Evolutionary conservation across 2,888 invertebrate genomes (phyloP), one percentile per base, ranked within the genome.

Genomic region (Diarsia rubi): DNA sequence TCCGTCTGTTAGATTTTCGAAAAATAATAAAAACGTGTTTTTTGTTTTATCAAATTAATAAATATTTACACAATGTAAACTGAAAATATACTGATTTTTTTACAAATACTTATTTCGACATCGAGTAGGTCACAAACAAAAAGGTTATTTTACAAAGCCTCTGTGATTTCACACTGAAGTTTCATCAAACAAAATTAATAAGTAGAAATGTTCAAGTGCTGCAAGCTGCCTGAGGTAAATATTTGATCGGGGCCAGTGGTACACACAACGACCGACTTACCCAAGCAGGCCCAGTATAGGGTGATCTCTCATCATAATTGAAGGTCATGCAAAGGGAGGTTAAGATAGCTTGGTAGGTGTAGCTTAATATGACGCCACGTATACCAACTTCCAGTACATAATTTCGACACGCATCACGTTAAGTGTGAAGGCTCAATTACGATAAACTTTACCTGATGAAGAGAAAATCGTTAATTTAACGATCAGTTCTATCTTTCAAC

Each of bases 111-210:
- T 16, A 8, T 19, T 16, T 47, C 16, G 47, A 27, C n/a, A 59
- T 54, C 12, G 37, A 63, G 19, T 47, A 49, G 24, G 19, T 54
- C 6, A 6, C 24, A 14, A n/a, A 4, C 12, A 75, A 54, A 5
- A 54, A 31, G 31, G 21, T 64, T 64, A 70, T 71, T 76, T 64
- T 67, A 6, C 31, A 37, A 27, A 65, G 66, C 3, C 42, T 54
- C 16, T 65, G 19, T 60, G 12, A 9, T 60, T 71, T 62, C 54
- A 68, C 54, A 71, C 42, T 60, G 27, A 66, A 49, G 57, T 65
- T 69, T 64, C 57, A 69, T 52, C 69, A 78, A 70, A 69, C 47
- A 72, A 49, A 82, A 59, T 60, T 69, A 69, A 62, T 65, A 31
- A 62, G 42, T 45, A 3, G 44, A 64, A 21, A 21, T 60, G 37